Conservation (phyloP, 1,140 invertebrate genomes). For the Lysiphlebus fabarum region DNA sequence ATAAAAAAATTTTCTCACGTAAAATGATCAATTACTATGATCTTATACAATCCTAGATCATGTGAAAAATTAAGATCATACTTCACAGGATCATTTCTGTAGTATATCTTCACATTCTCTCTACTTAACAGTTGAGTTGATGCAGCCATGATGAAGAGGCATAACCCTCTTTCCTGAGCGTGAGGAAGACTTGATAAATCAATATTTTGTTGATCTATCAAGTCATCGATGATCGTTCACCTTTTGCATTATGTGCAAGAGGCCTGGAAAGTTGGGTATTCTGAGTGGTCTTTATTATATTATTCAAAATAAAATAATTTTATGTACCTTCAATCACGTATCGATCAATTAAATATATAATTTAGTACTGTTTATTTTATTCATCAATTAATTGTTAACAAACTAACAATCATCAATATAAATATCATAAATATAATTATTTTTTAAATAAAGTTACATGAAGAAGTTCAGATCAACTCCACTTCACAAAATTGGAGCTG, state of each 20-base stretch:
- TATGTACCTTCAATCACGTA: no score
- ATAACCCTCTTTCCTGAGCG: slow-evolving; percentile 51
- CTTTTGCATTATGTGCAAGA: slow-evolving; percentile 28
- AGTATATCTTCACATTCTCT: slow-evolving; percentile 52
- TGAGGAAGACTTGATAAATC: slow-evolving; percentile 45
- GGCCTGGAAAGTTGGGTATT: slow-evolving; percentile 43
- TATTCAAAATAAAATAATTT: slow-evolving; percentile 1
- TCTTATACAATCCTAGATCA: background rate
- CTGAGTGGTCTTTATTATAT: slow-evolving; percentile 46
- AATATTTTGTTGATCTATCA: slow-evolving; percentile 25
- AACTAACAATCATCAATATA: no score
- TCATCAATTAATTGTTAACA: no score
- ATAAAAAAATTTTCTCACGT: no score
- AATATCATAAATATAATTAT: no score
- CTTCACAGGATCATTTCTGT: slow-evolving; percentile 60
- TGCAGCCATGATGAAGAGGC: slow-evolving; percentile 55
- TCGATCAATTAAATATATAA: no score
- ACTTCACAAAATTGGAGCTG: no score
- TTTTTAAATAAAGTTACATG: no score
- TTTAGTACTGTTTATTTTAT: no score
- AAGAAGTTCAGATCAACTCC: no score
- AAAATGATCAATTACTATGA: no score
- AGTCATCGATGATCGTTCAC: slow-evolving; percentile 57
- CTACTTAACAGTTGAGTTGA: slow-evolving; percentile 43
- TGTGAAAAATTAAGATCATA: slow-evolving; percentile 48